Conservation (phyloP, 2,888 invertebrate genomes). For the Herminia tarsipennalis region DNA sequence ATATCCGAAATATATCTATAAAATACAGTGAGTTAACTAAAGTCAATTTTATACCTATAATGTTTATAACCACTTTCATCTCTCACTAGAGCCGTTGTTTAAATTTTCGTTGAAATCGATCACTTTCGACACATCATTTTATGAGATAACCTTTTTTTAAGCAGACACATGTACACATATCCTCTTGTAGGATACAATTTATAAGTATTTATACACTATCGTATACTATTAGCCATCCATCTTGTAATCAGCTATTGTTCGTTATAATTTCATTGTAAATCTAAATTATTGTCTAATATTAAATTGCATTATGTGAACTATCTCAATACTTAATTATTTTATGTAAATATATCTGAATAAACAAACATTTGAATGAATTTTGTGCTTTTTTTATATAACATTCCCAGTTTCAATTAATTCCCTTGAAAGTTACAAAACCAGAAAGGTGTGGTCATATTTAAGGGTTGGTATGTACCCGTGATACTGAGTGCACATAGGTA, state of each 20-base stretch:
- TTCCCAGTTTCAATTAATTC: too few species aligned
- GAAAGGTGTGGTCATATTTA: too few species aligned
- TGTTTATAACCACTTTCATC: not conserved
- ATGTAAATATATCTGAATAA: constrained; percentile 80
- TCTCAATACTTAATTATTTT: constrained; percentile 76
- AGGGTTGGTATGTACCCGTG: too few species aligned
- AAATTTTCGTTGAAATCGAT: not conserved
- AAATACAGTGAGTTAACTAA: constrained; percentile 11
- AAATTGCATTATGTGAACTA: constrained; percentile 72
- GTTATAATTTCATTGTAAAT: constrained; percentile 69
- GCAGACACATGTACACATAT: too few species aligned
- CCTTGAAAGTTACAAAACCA: too few species aligned
- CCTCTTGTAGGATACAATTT: not conserved
- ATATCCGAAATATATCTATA: constrained; percentile 11
- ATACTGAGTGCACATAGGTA: too few species aligned
- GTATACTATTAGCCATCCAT: constrained; percentile 13
- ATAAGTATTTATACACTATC: constrained; percentile 8
- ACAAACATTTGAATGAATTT: constrained; percentile 69
- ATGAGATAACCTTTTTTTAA: too few species aligned
- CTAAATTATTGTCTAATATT: constrained; percentile 74
- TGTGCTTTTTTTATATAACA: not conserved
- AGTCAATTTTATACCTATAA: constrained; percentile 11
- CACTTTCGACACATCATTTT: not conserved
- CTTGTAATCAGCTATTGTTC: constrained; percentile 42
- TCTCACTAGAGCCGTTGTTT: not conserved